Evolutionary conservation across 2,113 vertebrate species (phyloP).

Genomic region (Megaleporinus macrocephalus): DNA sequence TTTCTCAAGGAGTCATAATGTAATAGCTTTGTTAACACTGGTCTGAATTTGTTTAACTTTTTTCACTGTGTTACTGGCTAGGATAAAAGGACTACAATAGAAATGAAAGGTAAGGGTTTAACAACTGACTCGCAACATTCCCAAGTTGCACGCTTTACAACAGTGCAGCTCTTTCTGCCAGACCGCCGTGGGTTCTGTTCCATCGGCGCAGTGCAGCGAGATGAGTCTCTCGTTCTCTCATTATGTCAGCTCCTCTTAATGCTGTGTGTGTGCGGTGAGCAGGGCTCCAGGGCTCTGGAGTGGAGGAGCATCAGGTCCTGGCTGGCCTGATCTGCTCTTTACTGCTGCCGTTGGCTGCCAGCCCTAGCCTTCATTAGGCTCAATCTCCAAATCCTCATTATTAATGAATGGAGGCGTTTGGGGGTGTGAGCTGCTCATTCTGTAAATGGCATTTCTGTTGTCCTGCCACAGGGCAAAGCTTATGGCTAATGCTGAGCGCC

Average conservation of each 20-base stretch:
- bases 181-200: slow-evolving; percentile 4
- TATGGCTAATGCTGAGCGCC: slow-evolving; percentile 75
- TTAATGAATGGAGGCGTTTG: slow-evolving; percentile 78
- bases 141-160: not conserved
- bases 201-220: slow-evolving; percentile 28
- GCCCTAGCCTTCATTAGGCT: slow-evolving; percentile 77
- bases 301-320: slow-evolving; percentile 68
- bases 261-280: slow-evolving; percentile 66
- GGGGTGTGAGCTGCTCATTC: slow-evolving; percentile 73
- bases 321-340: slow-evolving; percentile 76
- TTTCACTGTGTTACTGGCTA: not conserved
- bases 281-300: slow-evolving; percentile 46
- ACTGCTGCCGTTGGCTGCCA: slow-evolving; percentile 73
- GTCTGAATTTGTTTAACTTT: not conserved
- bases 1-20: not conserved
- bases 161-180: not conserved
- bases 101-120: not conserved
- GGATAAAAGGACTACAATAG: not conserved
- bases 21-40: not conserved
- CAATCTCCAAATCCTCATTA: slow-evolving; percentile 73
- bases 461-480: slow-evolving; percentile 77
- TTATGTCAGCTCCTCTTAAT: slow-evolving; percentile 60
- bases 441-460: slow-evolving; percentile 74
- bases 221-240: slow-evolving; percentile 23
- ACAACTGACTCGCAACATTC: not conserved